phyloP scores from a whole-genome alignment of 2,113 vertebrate genomes.

The Daboia siamensis region DNA sequence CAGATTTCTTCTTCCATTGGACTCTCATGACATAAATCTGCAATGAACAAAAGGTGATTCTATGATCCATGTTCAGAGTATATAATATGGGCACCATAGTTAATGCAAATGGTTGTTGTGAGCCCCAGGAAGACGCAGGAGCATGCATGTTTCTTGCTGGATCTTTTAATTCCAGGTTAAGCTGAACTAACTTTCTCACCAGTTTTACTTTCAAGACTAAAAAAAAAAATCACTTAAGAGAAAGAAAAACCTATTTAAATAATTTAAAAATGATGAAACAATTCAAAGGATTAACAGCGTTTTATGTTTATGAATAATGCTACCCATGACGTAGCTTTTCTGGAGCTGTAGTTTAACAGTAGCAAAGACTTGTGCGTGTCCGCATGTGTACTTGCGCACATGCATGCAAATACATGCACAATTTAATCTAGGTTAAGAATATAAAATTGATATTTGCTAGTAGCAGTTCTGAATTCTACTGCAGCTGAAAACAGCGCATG shows the following conservation, averaged over 20 bases:
- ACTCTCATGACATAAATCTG: not conserved
- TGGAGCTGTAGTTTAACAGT: accelerated
- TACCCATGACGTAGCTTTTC: not conserved
- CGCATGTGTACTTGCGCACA: not conserved
- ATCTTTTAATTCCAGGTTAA: not conserved
- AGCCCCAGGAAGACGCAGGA: not conserved
- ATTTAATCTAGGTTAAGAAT: not conserved
- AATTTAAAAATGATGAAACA: not conserved
- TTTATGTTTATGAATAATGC: not conserved
- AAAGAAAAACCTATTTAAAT: constrained; percentile 9
- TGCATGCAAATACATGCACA: not conserved
- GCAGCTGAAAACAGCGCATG: not conserved
- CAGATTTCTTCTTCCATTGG: not conserved
- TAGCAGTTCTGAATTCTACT: not conserved
- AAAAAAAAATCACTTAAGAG: not conserved
- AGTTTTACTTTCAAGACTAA: not conserved
- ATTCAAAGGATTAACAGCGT: not conserved
- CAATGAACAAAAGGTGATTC: not conserved
- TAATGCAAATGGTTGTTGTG: not conserved
- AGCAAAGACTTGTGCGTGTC: accelerated
- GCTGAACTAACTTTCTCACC: not conserved
- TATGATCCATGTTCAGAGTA: not conserved
- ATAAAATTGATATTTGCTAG: not conserved
- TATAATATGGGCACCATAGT: not conserved
- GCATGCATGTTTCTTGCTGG: not conserved